phyloP scores from a whole-genome alignment of 2,113 vertebrate species.

The Anguilla rostrata region DNA sequence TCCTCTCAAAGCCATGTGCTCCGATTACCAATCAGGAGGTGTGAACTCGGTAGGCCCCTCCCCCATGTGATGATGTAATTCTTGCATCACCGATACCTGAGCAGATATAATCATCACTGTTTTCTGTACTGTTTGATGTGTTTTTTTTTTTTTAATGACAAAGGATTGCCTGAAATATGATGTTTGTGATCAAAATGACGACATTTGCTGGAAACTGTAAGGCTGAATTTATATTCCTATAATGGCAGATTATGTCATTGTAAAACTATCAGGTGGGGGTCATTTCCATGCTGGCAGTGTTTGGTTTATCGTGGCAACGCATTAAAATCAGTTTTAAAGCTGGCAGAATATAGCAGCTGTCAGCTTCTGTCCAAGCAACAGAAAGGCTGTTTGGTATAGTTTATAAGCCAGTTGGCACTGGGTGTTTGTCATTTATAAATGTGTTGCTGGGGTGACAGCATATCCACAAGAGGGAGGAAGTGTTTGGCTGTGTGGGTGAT shows the following conservation, averaged over 20 bases:
- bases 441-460: background rate
- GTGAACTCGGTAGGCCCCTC: slow-evolving; percentile 88
- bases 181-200: too few relatives aligned
- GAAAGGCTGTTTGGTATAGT: background rate
- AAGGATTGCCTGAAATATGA: too few relatives aligned
- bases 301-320: background rate
- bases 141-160: too few relatives aligned
- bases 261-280: background rate
- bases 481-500: background rate
- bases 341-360: background rate
- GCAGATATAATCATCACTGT: background rate
- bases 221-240: too few relatives aligned
- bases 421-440: background rate
- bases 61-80: background rate
- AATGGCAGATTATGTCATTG: background rate
- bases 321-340: background rate
- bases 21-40: slow-evolving; percentile 92
- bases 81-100: background rate
- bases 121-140: background rate
- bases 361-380: background rate
- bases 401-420: background rate
- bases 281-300: background rate
- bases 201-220: too few relatives aligned
- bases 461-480: background rate
- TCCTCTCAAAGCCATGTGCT: slow-evolving; percentile 94